Evolutionary conservation across 2,888 invertebrate species (phyloP).

Genomic region (Matsumyia berberina): DNA sequence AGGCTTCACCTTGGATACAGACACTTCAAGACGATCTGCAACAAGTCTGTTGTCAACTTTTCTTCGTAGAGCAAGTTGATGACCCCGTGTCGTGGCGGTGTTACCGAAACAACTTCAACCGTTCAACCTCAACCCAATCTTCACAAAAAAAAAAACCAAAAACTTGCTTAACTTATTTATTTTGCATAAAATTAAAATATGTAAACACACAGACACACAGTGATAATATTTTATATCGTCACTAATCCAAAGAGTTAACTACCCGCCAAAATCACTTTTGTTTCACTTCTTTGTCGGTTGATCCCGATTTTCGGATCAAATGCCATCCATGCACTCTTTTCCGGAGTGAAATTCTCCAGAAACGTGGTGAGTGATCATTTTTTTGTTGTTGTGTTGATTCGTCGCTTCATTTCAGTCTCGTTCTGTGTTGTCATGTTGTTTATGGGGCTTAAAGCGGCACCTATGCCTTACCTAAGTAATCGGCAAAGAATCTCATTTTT

Average conservation of each 20-base stretch:
- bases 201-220: neutral
- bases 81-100: no score
- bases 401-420: neutral
- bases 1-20: no score
- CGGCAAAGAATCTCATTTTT: conserved; percentile 35
- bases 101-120: no score
- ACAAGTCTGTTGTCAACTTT: no score
- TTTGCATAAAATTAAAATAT: neutral
- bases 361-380: conserved; percentile 18
- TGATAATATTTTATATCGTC: neutral
- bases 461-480: conserved; percentile 17
- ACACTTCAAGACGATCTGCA: no score
- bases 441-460: conserved; percentile 16
- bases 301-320: conserved; percentile 6
- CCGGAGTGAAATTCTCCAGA: conserved; percentile 18
- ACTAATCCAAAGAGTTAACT: neutral
- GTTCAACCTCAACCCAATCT: no score
- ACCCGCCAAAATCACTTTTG: neutral
- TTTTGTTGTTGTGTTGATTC: neutral
- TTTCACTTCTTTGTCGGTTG: conserved; percentile 20
- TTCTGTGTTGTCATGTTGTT: conserved; percentile 19
- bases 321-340: conserved; percentile 6
- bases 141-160: neutral
- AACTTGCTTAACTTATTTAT: neutral
- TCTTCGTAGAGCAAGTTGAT: no score